Evolutionary conservation across 1,140 invertebrate species (phyloP).

Genomic region (Grapholita molesta): DNA sequence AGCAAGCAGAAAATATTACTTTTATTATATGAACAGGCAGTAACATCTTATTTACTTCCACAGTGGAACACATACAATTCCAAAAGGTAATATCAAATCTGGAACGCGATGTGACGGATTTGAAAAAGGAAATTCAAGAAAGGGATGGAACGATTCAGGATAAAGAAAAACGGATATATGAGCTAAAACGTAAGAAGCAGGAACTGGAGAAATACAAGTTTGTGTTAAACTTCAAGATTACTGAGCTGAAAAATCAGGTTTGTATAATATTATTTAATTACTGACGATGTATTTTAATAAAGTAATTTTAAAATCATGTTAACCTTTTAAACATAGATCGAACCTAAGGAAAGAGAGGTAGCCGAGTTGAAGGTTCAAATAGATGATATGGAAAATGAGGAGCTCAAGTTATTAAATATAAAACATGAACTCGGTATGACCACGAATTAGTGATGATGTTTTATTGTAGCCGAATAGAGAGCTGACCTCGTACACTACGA

Average conservation of each 20-base stretch:
- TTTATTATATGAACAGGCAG: background rate
- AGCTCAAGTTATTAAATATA: conserved; percentile 63
- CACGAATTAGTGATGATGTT: background rate
- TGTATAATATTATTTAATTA: conserved; percentile 12
- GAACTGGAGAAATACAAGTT: conserved; percentile 95
- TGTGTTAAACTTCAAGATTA: conserved; percentile 93
- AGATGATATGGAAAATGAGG: conserved; percentile 79
- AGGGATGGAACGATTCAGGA: conserved; percentile 89
- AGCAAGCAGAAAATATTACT: too few species aligned
- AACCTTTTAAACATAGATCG: conserved; percentile 73
- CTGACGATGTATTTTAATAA: conserved; percentile 17
- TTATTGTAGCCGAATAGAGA: background rate
- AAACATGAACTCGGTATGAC: conserved; percentile 69
- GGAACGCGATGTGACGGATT: conserved; percentile 86
- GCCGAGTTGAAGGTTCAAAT: conserved; percentile 84
- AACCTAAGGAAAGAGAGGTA: conserved; percentile 84
- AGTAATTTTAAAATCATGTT: background rate
- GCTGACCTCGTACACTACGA: conserved; percentile 18
- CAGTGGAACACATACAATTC: conserved; percentile 83
- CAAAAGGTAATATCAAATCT: conserved; percentile 84
- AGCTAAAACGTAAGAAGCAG: conserved; percentile 90
- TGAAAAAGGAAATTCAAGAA: conserved; percentile 87
- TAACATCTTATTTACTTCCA: conserved; percentile 19
- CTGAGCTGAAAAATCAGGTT: conserved; percentile 87
- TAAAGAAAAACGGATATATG: conserved; percentile 91